Conservation (phyloP, 2,113 vertebrate genomes). For the Hydrolagus affinis region DNA sequence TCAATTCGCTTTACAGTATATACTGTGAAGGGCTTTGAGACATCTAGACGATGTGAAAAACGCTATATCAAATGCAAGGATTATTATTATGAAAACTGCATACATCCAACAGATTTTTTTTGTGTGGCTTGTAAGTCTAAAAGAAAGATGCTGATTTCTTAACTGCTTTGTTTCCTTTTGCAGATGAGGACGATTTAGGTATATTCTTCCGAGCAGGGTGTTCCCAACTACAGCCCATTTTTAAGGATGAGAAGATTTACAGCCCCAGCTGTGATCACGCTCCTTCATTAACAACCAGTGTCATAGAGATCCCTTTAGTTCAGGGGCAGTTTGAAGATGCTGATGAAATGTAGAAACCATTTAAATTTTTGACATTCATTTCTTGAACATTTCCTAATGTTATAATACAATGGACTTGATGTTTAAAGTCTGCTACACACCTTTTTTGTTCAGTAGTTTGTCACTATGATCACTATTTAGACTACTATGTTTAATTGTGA, state of each 20-base stretch:
- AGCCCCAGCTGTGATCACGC: slow-evolving; percentile 12
- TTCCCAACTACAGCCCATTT: slow-evolving; percentile 2
- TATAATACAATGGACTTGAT: too few relatives aligned
- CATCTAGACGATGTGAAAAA: too few relatives aligned
- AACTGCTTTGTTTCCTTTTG: slow-evolving; percentile 14
- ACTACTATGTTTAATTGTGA: too few relatives aligned
- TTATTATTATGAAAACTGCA: too few relatives aligned
- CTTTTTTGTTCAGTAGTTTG: neutral
- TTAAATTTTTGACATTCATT: neutral
- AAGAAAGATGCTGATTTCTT: neutral
- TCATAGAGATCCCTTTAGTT: neutral
- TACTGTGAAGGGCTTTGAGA: too few relatives aligned
- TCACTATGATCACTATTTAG: neutral
- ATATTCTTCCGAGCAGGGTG: neutral
- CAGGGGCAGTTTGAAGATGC: slow-evolving; percentile 22
- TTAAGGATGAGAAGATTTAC: neutral
- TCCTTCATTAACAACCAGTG: neutral
- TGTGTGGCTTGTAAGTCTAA: too few relatives aligned
- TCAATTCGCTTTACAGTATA: too few relatives aligned
- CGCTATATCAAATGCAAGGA: too few relatives aligned
- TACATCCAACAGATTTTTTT: neutral
- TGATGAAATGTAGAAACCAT: neutral
- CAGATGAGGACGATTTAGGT: slow-evolving; percentile 17
- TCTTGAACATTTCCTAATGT: neutral
- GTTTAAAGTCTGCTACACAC: too few relatives aligned